phyloP scores from a whole-genome alignment of 2,797 vertebrate species.

The Kryptolebias ocellatus region DNA sequence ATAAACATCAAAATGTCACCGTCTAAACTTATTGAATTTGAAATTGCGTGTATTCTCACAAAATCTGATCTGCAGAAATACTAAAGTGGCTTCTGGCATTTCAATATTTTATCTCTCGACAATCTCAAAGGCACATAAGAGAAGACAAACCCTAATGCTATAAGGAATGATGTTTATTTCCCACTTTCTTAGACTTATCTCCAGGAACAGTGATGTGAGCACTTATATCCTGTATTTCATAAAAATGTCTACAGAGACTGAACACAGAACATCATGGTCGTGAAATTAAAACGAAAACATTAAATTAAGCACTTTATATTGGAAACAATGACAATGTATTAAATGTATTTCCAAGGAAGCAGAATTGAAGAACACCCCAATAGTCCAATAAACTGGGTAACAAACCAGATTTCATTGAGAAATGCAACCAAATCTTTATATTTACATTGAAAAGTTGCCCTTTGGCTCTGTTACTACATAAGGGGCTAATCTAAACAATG shows the following conservation, averaged over 20 bases:
- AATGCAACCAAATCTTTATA: conserved; percentile 42
- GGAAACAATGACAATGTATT: conserved; percentile 44
- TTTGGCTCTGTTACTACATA: conserved; percentile 11
- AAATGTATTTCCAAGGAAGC: conserved; percentile 43
- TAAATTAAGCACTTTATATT: conserved; percentile 64
- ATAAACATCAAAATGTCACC: conserved; percentile 16
- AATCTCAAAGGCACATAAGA: conserved; percentile 6
- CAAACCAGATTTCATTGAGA: conserved; percentile 25
- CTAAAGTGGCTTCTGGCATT: conserved; percentile 19
- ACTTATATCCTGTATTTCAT: conserved; percentile 41
- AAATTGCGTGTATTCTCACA: conserved; percentile 12
- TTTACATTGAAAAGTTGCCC: conserved; percentile 40
- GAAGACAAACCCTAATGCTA: conserved; percentile 39
- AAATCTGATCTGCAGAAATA: conserved; percentile 12
- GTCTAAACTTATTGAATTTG: conserved; percentile 27
- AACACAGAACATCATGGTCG: conserved; percentile 48
- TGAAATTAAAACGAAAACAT: conserved; percentile 59
- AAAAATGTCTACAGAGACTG: conserved; percentile 53
- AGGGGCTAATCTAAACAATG: neutral
- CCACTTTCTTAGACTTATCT: conserved; percentile 45
- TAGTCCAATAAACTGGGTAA: conserved; percentile 37
- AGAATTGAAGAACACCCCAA: conserved; percentile 23
- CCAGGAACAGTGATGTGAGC: conserved; percentile 52
- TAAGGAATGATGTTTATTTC: conserved; percentile 70
- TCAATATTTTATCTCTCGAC: conserved; percentile 16